Base-by-base conservation (phyloP, 2,797 vertebrate genomes). In the Brachymystax lenok region DNA sequence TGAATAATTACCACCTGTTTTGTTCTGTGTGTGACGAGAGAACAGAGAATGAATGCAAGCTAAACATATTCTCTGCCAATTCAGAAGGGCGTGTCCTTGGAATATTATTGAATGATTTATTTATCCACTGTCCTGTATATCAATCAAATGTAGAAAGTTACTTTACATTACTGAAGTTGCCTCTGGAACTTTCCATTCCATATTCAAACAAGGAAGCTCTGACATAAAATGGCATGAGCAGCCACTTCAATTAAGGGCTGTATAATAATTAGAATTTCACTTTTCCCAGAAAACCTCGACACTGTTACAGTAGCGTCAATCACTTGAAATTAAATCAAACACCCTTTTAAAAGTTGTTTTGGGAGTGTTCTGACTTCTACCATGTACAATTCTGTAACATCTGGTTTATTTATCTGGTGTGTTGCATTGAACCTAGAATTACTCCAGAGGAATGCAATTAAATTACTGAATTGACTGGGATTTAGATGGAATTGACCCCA, bases 21-120 rank as follows among this genome's bases (percentile, higher is more conserved):
- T 54, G 21, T 83, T 82, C 56, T 66, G 78, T 21, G 35, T 77
- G 71, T 78, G 75, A 79, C 19, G 83, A 71, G n/a, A n/a, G 40
- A 46, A n/a, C 6, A 2, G 81, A 67, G 54, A 30, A 74, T 70
- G 80, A 68, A 66, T 72, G 74, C 74, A 80, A 75, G 71, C 81
- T 74, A 73, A 84, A 82, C 70, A 74, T 24, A 61, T 72, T 81
- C 69, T 59, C 61, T 64, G 52, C 63, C 59, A 79, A 61, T 63
- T 71, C 79, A 74, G 67, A 51, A 64, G 69, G 71, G 70, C 56
- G 75, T 2, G 78, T 82, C 80, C 78, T 82, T 85, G 83, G 80
- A 68, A 73, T 69, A 5, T 28, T 72, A 59, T 67, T 0, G 19
- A 75, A 81, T 74, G 69, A 71, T 84, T 8, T 7, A 61, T 61